Base-by-base conservation (phyloP, 2,113 vertebrate species). In the Varanus salvator region DNA sequence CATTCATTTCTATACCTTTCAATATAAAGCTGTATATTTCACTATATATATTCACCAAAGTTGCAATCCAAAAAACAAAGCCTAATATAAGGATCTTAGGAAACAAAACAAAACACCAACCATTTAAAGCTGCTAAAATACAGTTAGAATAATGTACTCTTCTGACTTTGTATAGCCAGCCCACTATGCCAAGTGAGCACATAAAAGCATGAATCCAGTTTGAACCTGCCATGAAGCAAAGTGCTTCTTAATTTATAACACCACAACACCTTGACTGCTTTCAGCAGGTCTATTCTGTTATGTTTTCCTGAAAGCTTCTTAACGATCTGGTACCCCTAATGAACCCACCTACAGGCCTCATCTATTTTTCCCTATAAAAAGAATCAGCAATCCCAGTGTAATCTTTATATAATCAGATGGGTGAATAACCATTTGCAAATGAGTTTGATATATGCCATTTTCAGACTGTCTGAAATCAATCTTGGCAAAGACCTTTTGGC, bases 381-480 rank as follows among this genome's bases (percentile, higher is more conserved):
- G 68, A 78, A 90, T 95, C 92, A 92, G 89, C 94, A 91, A 21
- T 93, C 72, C 88, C 4, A 12, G 87, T 93, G 92, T 96, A 92
- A 93, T 50, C 0, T 0, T 94, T 95, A 85, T 66, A 19, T 88
- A 92, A 95, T 91, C 89, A 80, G 85, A 89, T 81, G 93, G 94
- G 92, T 96, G 95, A 96, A 91, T 81, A 93, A 94, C 94, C 95
- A 95, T 96, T 85, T 93, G 84, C 86, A 93, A 95, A 96, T 75
- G 87, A 93, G 84, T 91, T 93, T 95, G 93, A 94, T 87, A 60
- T n/a, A 31, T 96, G 96, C 95, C 95, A 93, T 89, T 77, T 84
- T 91, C 5, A 0, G 8, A 76, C 72, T 34, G 85, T 44, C 91
- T 94, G 86, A 93, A 93, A 92, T 95, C 94, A 93, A 89, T 92